phyloP scores from a whole-genome alignment of 2,113 vertebrate species.

The Tragelaphus imberbis region DNA sequence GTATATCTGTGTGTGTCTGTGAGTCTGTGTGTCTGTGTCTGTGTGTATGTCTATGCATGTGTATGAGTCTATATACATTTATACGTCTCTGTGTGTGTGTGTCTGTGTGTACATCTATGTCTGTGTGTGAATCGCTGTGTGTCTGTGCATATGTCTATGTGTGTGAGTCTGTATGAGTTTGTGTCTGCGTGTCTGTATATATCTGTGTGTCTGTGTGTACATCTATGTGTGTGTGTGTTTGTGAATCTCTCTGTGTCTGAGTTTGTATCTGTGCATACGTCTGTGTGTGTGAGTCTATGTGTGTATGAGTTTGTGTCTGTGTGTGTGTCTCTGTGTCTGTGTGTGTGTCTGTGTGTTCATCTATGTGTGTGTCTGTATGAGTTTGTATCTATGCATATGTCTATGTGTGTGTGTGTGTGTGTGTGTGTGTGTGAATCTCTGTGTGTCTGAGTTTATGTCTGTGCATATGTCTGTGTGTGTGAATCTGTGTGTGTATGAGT shows the following conservation, averaged over 20 bases:
- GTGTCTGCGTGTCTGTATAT: no score
- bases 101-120: no score
- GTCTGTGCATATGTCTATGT: neutral
- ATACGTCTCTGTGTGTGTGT: no score
- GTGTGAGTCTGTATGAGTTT: no score
- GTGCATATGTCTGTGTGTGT: neutral
- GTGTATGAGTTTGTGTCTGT: neutral
- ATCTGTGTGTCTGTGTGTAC: no score
- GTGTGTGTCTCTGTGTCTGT: accelerated
- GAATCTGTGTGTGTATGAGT: no score
- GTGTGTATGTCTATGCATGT: neutral
- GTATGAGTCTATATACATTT: no score
- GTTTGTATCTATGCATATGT: no score
- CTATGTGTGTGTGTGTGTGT: neutral
- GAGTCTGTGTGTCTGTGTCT: neutral
- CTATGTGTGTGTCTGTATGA: no score
- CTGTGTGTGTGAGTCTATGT: neutral
- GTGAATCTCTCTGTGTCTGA: neutral
- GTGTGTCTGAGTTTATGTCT: neutral
- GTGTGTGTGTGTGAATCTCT: neutral
- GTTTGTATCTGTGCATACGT: neutral
- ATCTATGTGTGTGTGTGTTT: no score
- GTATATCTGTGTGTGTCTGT: neutral
- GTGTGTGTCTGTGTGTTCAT: no score
- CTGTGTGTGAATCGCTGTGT: no score